These are phyloP conservation scores for Pristis pectinata DNA, from an alignment of 2,797 vertebrate species.

Conservation along the genomic window DNA sequence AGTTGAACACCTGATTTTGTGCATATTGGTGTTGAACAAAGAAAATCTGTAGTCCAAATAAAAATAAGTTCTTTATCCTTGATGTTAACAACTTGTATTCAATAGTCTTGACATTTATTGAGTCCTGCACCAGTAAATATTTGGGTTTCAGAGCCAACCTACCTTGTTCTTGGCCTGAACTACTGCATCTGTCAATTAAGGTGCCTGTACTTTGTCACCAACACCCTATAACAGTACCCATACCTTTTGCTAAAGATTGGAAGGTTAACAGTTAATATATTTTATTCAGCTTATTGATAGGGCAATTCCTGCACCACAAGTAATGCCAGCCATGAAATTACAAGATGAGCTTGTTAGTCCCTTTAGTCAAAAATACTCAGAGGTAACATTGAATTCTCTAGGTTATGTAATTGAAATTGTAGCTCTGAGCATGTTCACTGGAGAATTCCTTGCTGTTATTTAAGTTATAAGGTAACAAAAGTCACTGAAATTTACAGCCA, in stretches of 20 bases:
- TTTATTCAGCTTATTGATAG: constrained; percentile 26
- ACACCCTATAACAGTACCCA: constrained; percentile 13
- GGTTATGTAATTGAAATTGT: constrained; percentile 35
- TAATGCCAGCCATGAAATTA: constrained; percentile 17
- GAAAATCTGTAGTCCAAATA: neutral
- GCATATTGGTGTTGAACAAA: neutral
- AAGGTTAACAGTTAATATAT: constrained; percentile 9
- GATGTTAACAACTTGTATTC: neutral
- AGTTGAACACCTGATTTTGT: neutral
- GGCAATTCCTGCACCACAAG: neutral
- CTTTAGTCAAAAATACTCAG: constrained; percentile 20
- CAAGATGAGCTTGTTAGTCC: neutral
- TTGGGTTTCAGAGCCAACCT: neutral
- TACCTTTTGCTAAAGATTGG: neutral
- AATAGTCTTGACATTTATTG: neutral
- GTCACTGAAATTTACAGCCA: constrained; percentile 37
- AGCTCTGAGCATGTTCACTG: constrained; percentile 27
- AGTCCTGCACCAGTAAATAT: neutral
- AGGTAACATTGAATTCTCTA: neutral
- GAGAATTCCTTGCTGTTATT: constrained; percentile 38
- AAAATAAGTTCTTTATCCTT: neutral
- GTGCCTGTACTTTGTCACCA: neutral
- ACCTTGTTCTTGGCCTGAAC: neutral
- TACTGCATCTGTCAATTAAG: constrained; percentile 7
- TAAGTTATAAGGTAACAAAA: constrained; percentile 36